Conservation (phyloP, 2,888 invertebrate species). For the Xylophagus ater region DNA sequence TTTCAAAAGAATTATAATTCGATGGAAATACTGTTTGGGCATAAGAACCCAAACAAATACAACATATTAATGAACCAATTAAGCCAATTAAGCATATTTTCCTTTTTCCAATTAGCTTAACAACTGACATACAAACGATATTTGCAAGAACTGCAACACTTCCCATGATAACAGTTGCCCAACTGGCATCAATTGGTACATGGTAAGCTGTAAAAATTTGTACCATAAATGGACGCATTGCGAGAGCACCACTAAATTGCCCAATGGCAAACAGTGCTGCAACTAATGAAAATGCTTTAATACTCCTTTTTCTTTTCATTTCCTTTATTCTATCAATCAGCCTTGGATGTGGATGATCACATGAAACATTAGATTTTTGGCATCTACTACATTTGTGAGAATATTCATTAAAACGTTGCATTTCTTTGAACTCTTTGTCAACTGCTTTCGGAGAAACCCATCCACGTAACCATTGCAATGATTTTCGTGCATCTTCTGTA, state of each 20-base stretch:
- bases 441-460: constrained; percentile 20
- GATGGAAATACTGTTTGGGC: constrained; percentile 33
- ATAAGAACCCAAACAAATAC: constrained; percentile 39
- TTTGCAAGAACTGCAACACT: constrained; percentile 40
- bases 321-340: constrained; percentile 24
- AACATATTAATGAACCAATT: constrained; percentile 37
- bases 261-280: constrained; percentile 45
- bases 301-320: constrained; percentile 43
- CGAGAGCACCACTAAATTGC: constrained; percentile 42
- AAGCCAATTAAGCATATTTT: constrained; percentile 41
- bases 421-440: constrained; percentile 20
- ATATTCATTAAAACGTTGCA: constrained; percentile 19
- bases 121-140: constrained; percentile 36
- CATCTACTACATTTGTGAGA: constrained; percentile 19
- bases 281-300: constrained; percentile 43
- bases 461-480: constrained; percentile 46
- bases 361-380: constrained; percentile 16
- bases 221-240: constrained; percentile 47
- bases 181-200: constrained; percentile 34
- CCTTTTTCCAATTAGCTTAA: constrained; percentile 42
- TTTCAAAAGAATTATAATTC: constrained; percentile 40
- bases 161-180: constrained; percentile 44
- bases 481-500: constrained; percentile 42
- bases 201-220: constrained; percentile 40
- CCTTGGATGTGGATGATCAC: constrained; percentile 31